These are phyloP conservation scores for Gymnarchus niloticus DNA, from an alignment of 2,113 vertebrate genomes.

Conservation along the genomic window DNA sequence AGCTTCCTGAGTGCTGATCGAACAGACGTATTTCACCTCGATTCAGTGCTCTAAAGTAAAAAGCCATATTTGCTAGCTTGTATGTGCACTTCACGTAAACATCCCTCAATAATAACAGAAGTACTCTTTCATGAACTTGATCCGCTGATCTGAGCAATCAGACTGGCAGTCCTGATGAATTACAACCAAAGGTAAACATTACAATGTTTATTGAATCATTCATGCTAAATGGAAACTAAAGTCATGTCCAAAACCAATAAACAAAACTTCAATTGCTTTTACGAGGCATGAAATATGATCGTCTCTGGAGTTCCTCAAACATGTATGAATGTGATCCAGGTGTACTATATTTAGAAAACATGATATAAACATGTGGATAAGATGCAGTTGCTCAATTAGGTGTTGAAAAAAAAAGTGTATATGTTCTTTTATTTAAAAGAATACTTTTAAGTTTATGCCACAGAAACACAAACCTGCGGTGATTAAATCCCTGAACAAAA, in stretches of 20 bases:
- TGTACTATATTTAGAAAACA: constrained; percentile 10
- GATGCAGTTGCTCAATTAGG: constrained; percentile 8
- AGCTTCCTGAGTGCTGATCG: constrained; percentile 10
- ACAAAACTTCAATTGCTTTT: constrained; percentile 8
- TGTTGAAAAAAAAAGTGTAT: constrained; percentile 4
- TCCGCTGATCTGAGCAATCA: constrained; percentile 14
- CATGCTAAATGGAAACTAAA: constrained; percentile 16
- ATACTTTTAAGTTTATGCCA: neutral
- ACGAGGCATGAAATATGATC: constrained; percentile 19
- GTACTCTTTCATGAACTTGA: neutral
- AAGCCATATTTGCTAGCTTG: neutral
- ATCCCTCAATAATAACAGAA: neutral
- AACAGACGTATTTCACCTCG: neutral
- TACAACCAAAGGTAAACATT: constrained; percentile 18
- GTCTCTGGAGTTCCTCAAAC: constrained; percentile 18
- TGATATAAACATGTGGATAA: constrained; percentile 16
- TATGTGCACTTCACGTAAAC: constrained; percentile 4
- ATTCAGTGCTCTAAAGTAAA: neutral
- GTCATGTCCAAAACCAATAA: constrained; percentile 21
- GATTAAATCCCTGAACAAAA: constrained; percentile 16
- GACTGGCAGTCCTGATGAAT: constrained; percentile 8
- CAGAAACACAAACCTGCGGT: neutral
- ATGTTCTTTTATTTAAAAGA: constrained; percentile 6
- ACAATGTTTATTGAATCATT: constrained; percentile 16
- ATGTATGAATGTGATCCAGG: constrained; percentile 5